These are phyloP conservation scores for Candidula unifasciata DNA, from an alignment of 2,888 invertebrate genomes.

Conservation along the genomic window DNA sequence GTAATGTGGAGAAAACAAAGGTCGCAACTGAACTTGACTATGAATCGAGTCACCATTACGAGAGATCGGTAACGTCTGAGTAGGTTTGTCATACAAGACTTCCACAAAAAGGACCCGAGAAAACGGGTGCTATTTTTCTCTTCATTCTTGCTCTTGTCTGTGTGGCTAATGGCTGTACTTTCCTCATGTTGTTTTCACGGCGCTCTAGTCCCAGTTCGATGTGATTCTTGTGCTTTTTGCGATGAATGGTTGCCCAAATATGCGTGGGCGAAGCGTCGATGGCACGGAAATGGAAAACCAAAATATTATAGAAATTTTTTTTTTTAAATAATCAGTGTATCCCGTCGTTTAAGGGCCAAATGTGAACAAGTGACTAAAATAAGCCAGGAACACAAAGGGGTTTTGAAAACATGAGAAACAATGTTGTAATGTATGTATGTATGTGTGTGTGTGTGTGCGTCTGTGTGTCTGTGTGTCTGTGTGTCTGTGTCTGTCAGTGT, in stretches of 20 bases:
- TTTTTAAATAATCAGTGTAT: not conserved
- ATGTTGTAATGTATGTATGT: no score
- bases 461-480: not conserved
- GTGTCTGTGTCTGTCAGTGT: no score
- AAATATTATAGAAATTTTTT: constrained; percentile 4
- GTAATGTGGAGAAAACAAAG: no score
- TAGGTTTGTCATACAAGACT: not conserved
- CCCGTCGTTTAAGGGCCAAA: not conserved
- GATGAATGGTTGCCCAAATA: not conserved
- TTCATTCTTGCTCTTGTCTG: not conserved
- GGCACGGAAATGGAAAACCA: constrained; percentile 9
- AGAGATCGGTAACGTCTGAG: not conserved
- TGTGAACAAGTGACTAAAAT: not conserved
- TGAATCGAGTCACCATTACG: not conserved
- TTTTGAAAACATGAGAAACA: not conserved
- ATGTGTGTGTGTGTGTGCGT: no score
- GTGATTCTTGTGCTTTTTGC: constrained; percentile 12
- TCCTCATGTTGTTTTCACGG: not conserved
- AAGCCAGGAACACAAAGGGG: no score
- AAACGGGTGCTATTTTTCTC: not conserved
- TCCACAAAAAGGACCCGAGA: not conserved
- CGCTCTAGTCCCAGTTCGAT: not conserved
- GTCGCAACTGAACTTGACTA: no score
- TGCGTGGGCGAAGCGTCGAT: constrained; percentile 10
- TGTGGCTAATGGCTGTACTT: not conserved